These are phyloP conservation scores for Tragulus kanchil DNA, from an alignment of 2,113 vertebrate species.

Conservation along the genomic window DNA sequence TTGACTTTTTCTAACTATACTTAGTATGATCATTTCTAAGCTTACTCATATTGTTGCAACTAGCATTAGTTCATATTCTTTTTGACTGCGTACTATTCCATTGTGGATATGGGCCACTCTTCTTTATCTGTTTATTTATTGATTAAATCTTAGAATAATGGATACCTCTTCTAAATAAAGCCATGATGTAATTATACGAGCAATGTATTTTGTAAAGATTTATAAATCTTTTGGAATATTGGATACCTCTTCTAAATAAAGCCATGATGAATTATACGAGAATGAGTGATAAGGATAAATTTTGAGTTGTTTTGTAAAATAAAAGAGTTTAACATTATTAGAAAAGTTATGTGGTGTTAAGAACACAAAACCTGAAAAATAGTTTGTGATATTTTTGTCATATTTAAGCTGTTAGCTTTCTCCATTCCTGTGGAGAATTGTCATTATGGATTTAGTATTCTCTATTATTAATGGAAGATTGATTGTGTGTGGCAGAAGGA, in stretches of 20 bases:
- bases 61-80: neutral
- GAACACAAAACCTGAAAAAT: constrained; percentile 27
- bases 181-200: no score
- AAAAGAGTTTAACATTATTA: neutral
- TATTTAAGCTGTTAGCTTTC: constrained; percentile 16
- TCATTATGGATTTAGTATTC: neutral
- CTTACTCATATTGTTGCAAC: neutral
- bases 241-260: neutral
- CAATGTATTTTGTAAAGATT: neutral
- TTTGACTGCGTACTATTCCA: no score
- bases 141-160: no score
- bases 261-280: neutral
- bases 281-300: neutral
- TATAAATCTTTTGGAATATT: neutral
- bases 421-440: neutral
- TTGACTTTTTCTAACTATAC: neutral
- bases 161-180: no score
- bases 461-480: constrained; percentile 31
- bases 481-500: neutral
- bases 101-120: neutral
- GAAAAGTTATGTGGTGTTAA: neutral
- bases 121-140: neutral
- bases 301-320: neutral
- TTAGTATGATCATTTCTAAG: neutral
- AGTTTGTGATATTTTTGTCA: constrained; percentile 37